Evolutionary conservation across 2,888 invertebrate genomes (phyloP).

Genomic region (Hydrotaea diabolus): DNA sequence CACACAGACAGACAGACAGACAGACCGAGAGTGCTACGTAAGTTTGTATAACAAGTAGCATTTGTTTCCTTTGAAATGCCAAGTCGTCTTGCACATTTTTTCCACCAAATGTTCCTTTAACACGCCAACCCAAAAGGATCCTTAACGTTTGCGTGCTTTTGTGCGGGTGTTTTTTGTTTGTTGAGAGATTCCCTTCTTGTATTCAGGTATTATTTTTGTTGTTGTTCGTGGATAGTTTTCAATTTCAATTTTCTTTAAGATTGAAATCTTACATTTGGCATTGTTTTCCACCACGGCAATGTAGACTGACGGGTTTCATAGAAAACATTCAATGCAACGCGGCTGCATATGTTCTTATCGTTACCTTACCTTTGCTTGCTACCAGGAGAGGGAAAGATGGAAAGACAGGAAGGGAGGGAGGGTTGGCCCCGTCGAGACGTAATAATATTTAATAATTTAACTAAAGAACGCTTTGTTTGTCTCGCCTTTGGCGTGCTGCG

Average conservation of each 20-base stretch:
- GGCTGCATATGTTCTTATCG: no score
- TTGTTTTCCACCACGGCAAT: neutral
- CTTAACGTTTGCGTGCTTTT: neutral
- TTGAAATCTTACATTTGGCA: neutral
- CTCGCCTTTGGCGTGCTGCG: neutral
- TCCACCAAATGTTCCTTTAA: neutral
- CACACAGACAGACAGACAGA: neutral
- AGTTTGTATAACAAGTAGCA: neutral
- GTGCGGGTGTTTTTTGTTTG: no score
- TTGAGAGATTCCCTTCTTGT: no score
- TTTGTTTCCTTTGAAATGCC: neutral
- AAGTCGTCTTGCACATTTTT: neutral
- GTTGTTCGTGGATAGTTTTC: neutral
- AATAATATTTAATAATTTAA: slow-evolving; percentile 28
- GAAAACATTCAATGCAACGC: neutral
- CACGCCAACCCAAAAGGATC: slow-evolving; percentile 1
- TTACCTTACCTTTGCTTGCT: neutral
- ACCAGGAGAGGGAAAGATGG: no score
- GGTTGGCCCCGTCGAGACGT: slow-evolving; percentile 6
- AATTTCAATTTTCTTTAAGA: slow-evolving; percentile 9
- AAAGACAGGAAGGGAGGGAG: neutral
- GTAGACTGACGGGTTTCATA: neutral
- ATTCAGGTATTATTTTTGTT: no score
- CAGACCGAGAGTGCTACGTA: neutral
- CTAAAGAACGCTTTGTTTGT: slow-evolving; percentile 1